phyloP scores from a whole-genome alignment of 2,113 vertebrate species.

The Hypocryptadius cinnamomeus region DNA sequence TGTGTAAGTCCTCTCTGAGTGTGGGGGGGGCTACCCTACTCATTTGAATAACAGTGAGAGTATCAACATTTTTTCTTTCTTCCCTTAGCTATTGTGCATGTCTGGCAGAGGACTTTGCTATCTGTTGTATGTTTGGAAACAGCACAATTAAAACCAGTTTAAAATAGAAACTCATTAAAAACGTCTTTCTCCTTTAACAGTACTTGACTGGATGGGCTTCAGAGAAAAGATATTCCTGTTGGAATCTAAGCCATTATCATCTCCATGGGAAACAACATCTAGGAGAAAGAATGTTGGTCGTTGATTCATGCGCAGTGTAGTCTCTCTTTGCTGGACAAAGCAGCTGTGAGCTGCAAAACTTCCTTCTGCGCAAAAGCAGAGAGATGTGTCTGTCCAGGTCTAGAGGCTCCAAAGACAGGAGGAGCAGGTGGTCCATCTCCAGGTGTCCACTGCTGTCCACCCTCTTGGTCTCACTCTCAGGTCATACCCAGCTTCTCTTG shows the following conservation, averaged over 20 bases:
- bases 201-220: neutral
- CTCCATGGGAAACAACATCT: neutral
- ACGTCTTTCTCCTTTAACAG: neutral
- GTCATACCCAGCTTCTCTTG: neutral
- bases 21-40: neutral
- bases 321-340: neutral
- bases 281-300: neutral
- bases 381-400: neutral
- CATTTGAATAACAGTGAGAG: neutral
- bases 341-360: neutral
- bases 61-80: neutral
- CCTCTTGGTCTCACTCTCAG: neutral
- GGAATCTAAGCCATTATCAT: neutral
- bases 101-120: neutral
- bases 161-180: neutral
- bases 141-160: neutral
- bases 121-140: neutral
- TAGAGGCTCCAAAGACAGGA: neutral
- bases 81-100: neutral
- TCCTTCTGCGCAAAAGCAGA: neutral
- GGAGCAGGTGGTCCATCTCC: neutral
- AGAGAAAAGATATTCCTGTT: neutral
- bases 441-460: neutral
- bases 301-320: neutral
- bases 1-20: neutral